Evolutionary conservation across 2,797 vertebrate species (phyloP), one percentile per base, ranked within the genome.

Genomic region (Mareca penelope): DNA sequence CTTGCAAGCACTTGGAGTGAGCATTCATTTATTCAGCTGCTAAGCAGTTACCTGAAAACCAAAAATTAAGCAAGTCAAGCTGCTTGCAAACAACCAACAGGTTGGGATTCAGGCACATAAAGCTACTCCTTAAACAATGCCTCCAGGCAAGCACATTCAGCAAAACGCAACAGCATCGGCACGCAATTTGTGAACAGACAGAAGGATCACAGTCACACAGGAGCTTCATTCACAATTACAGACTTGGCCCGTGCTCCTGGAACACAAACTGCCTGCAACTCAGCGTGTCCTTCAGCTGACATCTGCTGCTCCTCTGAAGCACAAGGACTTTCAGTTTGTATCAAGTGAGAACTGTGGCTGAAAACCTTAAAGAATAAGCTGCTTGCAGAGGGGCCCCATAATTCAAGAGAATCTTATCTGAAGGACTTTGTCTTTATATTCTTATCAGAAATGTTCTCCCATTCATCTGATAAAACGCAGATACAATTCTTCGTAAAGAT

Each of bases 301-400:
- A 60, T 18, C 85, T 91, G 91, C 78, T n/a, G 10, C 79, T 3
- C 7, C 9, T 22, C 80, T 65, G 70, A 72, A 3, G 42, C 65
- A 78, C 72, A 9, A 70, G 68, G 71, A 37, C 82, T n/a, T 63
- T 37, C 65, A 42, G 61, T 18, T 48, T 21, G 37, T 9, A 39
- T 11, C 70, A 44, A 1, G 0, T 0, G 0, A 83, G 77, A 81
- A 24, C 1, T 0, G 55, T 2, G 61, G 44, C 4, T 61, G 59
- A 52, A 81, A 77, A 85, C 64, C 68, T 64, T 61, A 23, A 80
- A 65, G 89, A 93, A 93, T 14, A 13, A 77, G 60, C n/a, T 79
- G 17, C 67, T 89, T 94, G 29, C 86, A 84, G 72, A 70, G 52
- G 79, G 33, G 28, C 29, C 50, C 59, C 39, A 5, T 68, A 56